A percentile compares a stretch with the other conserved stretches of the same genome.
Evolutionary conservation across 2,797 vertebrate genomes (phyloP).

Genomic region (Numenius phaeopus): DNA sequence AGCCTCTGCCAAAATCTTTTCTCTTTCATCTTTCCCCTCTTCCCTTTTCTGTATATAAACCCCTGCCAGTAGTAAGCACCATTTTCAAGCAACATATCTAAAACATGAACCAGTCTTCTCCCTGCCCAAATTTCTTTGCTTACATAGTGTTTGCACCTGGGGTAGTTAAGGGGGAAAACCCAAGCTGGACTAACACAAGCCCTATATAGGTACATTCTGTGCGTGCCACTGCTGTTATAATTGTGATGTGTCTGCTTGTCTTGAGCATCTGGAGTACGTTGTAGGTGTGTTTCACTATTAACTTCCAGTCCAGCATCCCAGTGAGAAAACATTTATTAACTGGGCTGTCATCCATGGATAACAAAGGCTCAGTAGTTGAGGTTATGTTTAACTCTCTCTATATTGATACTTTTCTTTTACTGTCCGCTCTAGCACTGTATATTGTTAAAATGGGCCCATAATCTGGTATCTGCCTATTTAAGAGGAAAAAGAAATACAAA

Average conservation of each 20-base stretch:
- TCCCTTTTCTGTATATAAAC: not conserved
- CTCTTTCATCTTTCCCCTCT: slow-evolving; percentile 4
- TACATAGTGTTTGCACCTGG: slow-evolving; percentile 34
- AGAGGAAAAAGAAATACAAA: not conserved
- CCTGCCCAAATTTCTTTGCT: not conserved
- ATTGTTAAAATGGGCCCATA: not conserved
- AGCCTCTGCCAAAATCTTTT: slow-evolving; percentile 47
- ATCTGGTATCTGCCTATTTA: not conserved
- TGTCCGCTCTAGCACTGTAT: not conserved
- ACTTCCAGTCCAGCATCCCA: slow-evolving; percentile 74
- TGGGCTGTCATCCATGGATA: slow-evolving; percentile 88
- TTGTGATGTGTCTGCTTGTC: slow-evolving; percentile 57
- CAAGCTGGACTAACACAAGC: not conserved
- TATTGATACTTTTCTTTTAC: slow-evolving; percentile 45
- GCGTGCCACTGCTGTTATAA: not conserved
- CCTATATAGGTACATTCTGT: slow-evolving; percentile 25
- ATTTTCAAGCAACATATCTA: not conserved
- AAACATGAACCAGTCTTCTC: not conserved
- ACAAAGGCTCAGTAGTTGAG: slow-evolving; percentile 83
- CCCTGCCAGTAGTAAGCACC: not conserved
- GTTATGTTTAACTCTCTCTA: slow-evolving; percentile 79
- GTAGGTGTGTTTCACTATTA: slow-evolving; percentile 65
- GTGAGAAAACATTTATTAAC: slow-evolving; percentile 90
- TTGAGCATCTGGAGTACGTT: slow-evolving; percentile 66
- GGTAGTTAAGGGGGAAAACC: slow-evolving; percentile 57